Percentiles rank a stretch among this genome's conserved stretches.
These are phyloP conservation scores for Cephus spinipes DNA, from an alignment of 2,888 invertebrate species.

Conservation along the genomic window DNA sequence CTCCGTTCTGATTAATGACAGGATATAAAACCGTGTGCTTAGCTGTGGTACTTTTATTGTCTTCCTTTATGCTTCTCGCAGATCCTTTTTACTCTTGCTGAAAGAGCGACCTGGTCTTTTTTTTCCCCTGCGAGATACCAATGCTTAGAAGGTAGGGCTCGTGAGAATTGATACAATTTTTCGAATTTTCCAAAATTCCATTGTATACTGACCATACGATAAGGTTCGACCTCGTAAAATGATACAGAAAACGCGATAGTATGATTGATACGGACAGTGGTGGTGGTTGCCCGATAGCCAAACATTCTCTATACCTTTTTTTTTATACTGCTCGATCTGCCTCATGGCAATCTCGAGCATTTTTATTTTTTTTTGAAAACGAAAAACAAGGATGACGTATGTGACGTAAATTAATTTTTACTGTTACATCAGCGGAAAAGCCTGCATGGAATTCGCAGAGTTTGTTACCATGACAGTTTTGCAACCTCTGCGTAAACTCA, in stretches of 20 bases:
- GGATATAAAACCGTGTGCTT: neutral
- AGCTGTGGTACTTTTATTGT: neutral
- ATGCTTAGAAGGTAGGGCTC: neutral
- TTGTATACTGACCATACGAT: neutral
- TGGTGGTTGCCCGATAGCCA: no score
- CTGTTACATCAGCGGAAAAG: neutral
- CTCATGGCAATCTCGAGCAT: neutral
- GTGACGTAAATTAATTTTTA: neutral
- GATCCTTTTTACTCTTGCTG: neutral
- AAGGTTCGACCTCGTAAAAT: neutral
- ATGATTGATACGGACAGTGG: neutral
- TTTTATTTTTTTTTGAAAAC: neutral
- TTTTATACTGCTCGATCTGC: neutral
- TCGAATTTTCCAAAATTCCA: neutral
- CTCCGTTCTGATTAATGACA: neutral
- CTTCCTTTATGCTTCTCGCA: neutral
- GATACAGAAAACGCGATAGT: neutral
- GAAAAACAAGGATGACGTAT: neutral
- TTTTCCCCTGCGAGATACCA: neutral
- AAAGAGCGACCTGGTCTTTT: neutral
- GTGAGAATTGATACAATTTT: neutral
- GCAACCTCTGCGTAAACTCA: slow-evolving; percentile 1
- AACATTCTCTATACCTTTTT: neutral
- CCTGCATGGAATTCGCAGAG: neutral
- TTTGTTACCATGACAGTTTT: slow-evolving; percentile 7